Base-by-base conservation (phyloP, 53 echinoderm and acorn worm genomes). In the Arbacia lixula region DNA sequence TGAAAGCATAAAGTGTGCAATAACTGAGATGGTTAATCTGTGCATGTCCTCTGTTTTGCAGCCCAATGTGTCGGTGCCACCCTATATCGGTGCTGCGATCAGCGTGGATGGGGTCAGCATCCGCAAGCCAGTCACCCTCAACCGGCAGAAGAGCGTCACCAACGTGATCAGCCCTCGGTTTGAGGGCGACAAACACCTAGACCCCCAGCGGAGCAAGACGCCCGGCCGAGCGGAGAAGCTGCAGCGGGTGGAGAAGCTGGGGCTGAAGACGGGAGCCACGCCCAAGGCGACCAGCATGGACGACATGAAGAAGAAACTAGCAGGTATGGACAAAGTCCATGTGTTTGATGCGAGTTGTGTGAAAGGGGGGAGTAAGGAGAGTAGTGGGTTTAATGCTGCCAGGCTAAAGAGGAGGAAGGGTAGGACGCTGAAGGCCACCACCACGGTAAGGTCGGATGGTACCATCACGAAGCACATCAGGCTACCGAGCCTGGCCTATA, bases 281-380 rank as follows among this genome's bases (percentile, higher is more conserved):
- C 68, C 87, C 33, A 87, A 77, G 66, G 86, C 85, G 8, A 88
- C 94, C 41, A 93, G 71, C 56, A 58, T 99, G 57, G 99, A 99
- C 53, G 94, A 99, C 34, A 88, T 95, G 89, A 88, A 92, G 65
- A 95, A 85, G 36, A 99, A 92, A 73, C 75, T 94, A 54, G 92
- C 94, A 99, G 99, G 99, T 99, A 95, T 91, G 50, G 86, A 81
- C 21, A 74, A 74, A 50, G 33, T 81, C 41, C 62, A 52, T 81
- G 82, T 81, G 49, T 63, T 81, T 81, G 82, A 81, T 49, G 64
- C 38, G 49, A 81, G 64, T 63, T 38, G 41, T 81, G 50, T 81
- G 40, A 58, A 58, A 25, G 46, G n/a, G 43, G 27, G 40, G 82
- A n/a, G n/a, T n/a, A 43, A 62, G 63, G 42, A 64, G 82, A 81